Evolutionary conservation across 2,888 invertebrate species (phyloP), one percentile per base, ranked within the genome.

Genomic region (Mesorhabditis spiculigera): DNA sequence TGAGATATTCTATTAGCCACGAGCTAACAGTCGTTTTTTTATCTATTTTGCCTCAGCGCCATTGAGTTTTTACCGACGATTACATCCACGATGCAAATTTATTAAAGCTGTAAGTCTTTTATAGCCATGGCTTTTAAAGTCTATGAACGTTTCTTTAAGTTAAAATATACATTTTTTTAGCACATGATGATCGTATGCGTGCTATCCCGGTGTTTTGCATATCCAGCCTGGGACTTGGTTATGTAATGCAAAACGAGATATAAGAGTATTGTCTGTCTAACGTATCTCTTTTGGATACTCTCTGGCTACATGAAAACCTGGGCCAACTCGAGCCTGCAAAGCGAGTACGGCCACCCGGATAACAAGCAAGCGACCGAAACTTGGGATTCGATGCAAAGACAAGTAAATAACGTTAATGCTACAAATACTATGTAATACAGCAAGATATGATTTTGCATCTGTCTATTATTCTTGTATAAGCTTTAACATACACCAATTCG

Each of bases 1-100:
- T 73, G 4, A 63, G 67, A 4, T 73, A n/a, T n/a, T n/a, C n/a
- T n/a, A n/a, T n/a, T n/a, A n/a, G n/a, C n/a, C n/a, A n/a, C n/a
- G n/a, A n/a, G n/a, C n/a, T n/a, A n/a, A n/a, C n/a, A n/a, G n/a
- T n/a, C n/a, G n/a, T n/a, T n/a, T n/a, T n/a, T n/a, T n/a, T n/a
- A n/a, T n/a, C n/a, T n/a, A n/a, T n/a, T n/a, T n/a, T 63, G 68
- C 70, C 4, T 65, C 71, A 65, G 73, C 75, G 13, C 75, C 75
- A 4, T 45, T 75, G 13, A 72, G 75, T 5, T 72, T 75, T 50
- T 75, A 72, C 43, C 75, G 0, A 72, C 73, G 45, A 68, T 75
- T 44, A 63, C 69, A 10, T n/a, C n/a, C 65, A 72, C 41, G 69
- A 75, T n/a, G 63, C 70, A 28, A 72, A 69, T 43, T 45, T 75